These are phyloP conservation scores for human DNA, from an alignment of 2,113 vertebrate genomes.

Conservation along the genomic window DNA sequence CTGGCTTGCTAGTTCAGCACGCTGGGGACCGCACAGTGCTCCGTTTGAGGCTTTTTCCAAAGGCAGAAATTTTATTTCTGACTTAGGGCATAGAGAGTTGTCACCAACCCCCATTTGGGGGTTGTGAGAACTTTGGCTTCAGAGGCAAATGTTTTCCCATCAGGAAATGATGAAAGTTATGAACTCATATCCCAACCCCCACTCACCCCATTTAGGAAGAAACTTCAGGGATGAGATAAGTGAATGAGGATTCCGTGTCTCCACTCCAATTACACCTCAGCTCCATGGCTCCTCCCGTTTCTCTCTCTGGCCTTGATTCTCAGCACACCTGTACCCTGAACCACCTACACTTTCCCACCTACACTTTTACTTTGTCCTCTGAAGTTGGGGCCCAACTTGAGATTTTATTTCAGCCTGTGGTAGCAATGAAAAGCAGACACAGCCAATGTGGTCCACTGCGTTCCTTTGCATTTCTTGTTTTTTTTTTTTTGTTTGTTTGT, in stretches of 20 bases:
- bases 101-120: neutral
- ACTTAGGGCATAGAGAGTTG: neutral
- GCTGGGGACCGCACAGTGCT: neutral
- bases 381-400: neutral
- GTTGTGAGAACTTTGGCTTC: neutral
- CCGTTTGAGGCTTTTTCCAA: neutral
- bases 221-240: neutral
- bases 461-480: neutral
- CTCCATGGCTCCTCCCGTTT: neutral
- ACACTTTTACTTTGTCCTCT: neutral
- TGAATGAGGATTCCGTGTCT: neutral
- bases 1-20: neutral
- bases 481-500: too few species aligned
- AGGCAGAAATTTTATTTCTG: neutral
- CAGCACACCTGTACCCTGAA: neutral
- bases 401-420: neutral
- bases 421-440: neutral
- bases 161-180: constrained; percentile 12
- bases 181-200: neutral
- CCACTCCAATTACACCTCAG: neutral
- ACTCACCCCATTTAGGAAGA: neutral
- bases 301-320: neutral
- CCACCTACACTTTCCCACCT: neutral
- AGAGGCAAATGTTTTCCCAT: neutral
- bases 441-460: neutral